Base-by-base conservation (phyloP, 2,113 vertebrate species). In the Salvator merianae region DNA sequence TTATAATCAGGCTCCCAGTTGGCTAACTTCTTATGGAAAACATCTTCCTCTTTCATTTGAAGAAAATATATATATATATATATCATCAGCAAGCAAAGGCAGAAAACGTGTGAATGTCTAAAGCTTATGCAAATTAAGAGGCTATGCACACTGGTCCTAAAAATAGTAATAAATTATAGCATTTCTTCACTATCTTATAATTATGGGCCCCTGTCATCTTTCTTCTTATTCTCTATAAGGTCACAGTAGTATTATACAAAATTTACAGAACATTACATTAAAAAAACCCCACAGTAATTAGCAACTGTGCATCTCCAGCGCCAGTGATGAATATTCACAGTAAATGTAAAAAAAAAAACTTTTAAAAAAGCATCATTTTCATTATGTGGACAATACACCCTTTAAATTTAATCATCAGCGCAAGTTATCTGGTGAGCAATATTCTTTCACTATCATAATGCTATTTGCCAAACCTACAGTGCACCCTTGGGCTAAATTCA, bases 381-480 rank as follows among this genome's bases (percentile, higher is more conserved):
- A 94, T 94, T 96, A 96, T 95, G 95, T 95, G 96, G 95, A 96
- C 96, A 97, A 95, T 93, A 93, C 90, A 93, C 86, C 92, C 90
- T 96, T 72, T 97, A 96, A 97, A 97, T 96, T 97, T 97, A 97
- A 97, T 97, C 96, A 95, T 96, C 97, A 95, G 87, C 96, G 96
- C 94, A 94, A 96, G 95, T 93, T 96, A 95, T 95, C 93, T 96
- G 96, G 93, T 87, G 88, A 95, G 95, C 96, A 92, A 95, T 93
- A 94, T 92, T 92, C 92, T 93, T 94, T 90, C 3, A 38, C 94
- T 95, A 94, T 97, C 96, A 97, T 95, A 97, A 97, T 91, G 85
- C 94, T 96, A 95, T 97, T 98, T 97, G 91, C 95, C 94, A 95
- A 95, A 92, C 95, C 95, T 95, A 93, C 84, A 97, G 91, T 92